phyloP scores from a whole-genome alignment of 37 sponge, comb jelly and placozoan genomes.

The Petrosia ficiformis region DNA sequence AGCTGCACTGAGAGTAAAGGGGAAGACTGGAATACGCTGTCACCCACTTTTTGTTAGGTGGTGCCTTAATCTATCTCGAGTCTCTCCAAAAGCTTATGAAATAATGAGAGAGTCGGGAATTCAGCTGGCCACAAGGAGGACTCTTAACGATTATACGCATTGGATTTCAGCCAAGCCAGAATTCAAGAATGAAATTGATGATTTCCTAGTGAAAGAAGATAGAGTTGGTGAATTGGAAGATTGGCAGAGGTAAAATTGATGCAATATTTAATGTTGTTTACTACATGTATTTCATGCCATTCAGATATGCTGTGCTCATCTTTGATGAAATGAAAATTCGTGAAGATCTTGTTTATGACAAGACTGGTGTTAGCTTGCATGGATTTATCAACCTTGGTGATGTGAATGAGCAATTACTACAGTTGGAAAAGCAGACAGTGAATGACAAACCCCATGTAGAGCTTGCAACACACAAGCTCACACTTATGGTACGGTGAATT shows the following conservation, averaged over 20 bases:
- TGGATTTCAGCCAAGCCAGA: conserved; percentile 25
- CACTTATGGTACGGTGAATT: conserved; percentile 37
- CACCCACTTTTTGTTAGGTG: conserved; percentile 17
- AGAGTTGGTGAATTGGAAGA: conserved; percentile 8
- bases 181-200: conserved; percentile 28
- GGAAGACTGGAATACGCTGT: background rate
- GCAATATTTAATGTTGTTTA: too few relatives aligned
- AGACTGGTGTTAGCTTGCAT: background rate
- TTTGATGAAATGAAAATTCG: conserved; percentile 18
- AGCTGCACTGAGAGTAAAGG: background rate
- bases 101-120: conserved; percentile 3
- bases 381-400: conserved; percentile 19
- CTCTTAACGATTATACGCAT: conserved; percentile 51
- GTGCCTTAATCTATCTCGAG: conserved; percentile 6
- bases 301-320: background rate
- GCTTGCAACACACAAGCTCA: conserved; percentile 14
- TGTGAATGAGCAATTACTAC: background rate
- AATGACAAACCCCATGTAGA: background rate
- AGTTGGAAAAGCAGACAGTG: background rate
- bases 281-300: too few relatives aligned
- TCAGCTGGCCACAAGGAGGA: conserved; percentile 34
- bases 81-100: conserved; percentile 13
- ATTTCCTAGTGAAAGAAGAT: conserved; percentile 18
- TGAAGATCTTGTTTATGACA: conserved; percentile 13
- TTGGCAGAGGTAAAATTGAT: conserved; percentile 22